Conservation (phyloP, 2,888 invertebrate genomes). For the Melinaea menophilus region DNA sequence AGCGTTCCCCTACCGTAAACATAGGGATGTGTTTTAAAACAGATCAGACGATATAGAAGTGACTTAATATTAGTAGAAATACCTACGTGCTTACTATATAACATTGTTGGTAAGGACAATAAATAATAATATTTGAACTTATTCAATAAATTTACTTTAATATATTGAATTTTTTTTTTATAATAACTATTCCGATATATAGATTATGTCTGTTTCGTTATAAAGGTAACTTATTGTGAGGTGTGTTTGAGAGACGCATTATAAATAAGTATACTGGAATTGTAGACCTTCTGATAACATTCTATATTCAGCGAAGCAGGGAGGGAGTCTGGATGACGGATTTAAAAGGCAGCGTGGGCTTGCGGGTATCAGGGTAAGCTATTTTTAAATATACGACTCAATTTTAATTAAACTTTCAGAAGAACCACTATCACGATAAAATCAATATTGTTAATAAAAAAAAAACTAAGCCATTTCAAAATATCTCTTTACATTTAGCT, state of each 20-base stretch:
- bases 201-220: no score
- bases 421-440: not conserved
- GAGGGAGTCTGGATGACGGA: conserved; percentile 24
- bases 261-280: conserved; percentile 7
- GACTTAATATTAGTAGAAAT: not conserved
- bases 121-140: no score
- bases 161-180: not conserved
- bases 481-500: not conserved
- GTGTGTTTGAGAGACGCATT: conserved; percentile 14
- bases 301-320: conserved; percentile 23
- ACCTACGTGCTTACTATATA: not conserved
- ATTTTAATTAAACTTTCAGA: conserved; percentile 40
- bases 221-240: not conserved
- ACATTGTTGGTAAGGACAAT: not conserved
- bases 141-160: no score
- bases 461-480: not conserved
- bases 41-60: conserved; percentile 41
- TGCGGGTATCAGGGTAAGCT: conserved; percentile 42
- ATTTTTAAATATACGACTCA: conserved; percentile 41
- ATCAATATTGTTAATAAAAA: not conserved
- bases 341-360: conserved; percentile 37
- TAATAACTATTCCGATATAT: not conserved
- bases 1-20: conserved; percentile 70
- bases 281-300: conserved; percentile 1
- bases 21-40: conserved; percentile 58